Percentiles rank a stretch among this genome's conserved stretches.
Conservation (phyloP, 2,113 vertebrate species). For the Morone chrysops region DNA sequence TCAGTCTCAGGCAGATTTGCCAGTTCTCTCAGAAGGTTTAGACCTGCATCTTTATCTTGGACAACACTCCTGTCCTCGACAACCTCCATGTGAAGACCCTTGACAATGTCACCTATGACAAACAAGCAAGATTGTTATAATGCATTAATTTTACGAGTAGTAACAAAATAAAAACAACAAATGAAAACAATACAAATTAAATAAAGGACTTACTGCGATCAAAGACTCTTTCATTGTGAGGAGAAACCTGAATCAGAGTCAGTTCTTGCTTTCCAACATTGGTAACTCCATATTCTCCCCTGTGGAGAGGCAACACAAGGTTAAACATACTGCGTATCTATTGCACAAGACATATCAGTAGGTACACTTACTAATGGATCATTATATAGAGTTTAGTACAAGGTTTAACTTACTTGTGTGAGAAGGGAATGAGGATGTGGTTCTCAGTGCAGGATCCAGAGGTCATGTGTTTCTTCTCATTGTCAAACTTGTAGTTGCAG, state of each 20-base stretch:
- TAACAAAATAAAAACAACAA: no score
- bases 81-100: slow-evolving; percentile 87
- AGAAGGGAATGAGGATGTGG: slow-evolving; percentile 91
- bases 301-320: slow-evolving; percentile 57
- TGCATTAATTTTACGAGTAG: background rate
- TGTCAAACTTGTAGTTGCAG: slow-evolving; percentile 92
- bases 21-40: slow-evolving; percentile 88
- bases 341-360: background rate
- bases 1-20: slow-evolving; percentile 81
- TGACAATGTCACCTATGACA: slow-evolving; percentile 79
- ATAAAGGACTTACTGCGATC: slow-evolving; percentile 81
- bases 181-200: background rate
- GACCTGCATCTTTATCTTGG: slow-evolving; percentile 83
- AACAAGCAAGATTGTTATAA: background rate
- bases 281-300: slow-evolving; percentile 87
- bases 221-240: slow-evolving; percentile 90
- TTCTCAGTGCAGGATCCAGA: slow-evolving; percentile 90
- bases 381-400: background rate
- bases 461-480: slow-evolving; percentile 87
- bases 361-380: background rate
- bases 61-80: slow-evolving; percentile 79
- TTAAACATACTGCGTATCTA: background rate
- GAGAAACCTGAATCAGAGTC: slow-evolving; percentile 84
- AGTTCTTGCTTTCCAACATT: slow-evolving; percentile 89
- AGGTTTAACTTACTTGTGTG: slow-evolving; percentile 86